phyloP scores from a whole-genome alignment of 2,888 invertebrate species.

The Beris morrisii region DNA sequence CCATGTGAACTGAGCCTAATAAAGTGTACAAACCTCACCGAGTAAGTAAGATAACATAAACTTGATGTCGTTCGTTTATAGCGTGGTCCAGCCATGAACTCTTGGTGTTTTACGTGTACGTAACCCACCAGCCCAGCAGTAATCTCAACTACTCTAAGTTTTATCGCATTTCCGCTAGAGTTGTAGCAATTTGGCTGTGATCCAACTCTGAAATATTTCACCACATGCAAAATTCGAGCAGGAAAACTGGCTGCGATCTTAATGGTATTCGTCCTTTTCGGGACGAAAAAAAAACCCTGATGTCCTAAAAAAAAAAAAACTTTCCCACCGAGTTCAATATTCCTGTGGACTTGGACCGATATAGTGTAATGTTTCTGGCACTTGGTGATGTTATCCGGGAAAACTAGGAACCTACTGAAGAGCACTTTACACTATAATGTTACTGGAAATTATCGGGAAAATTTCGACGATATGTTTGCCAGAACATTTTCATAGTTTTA shows the following conservation, averaged over 20 bases:
- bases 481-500: too few species aligned
- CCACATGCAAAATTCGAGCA: slow-evolving; percentile 3
- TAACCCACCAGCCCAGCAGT: background rate
- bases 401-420: background rate
- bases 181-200: slow-evolving; percentile 33
- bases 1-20: background rate
- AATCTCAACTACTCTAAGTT: slow-evolving; percentile 27
- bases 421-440: background rate
- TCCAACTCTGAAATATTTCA: slow-evolving; percentile 27
- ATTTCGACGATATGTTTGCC: slow-evolving; percentile 7
- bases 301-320: background rate
- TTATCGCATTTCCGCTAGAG: slow-evolving; percentile 35
- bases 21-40: background rate
- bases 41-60: background rate
- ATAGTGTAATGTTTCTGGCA: background rate
- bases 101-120: background rate
- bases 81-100: background rate
- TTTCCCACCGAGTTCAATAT: background rate
- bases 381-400: background rate
- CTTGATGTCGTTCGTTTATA: background rate
- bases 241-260: background rate
- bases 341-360: background rate
- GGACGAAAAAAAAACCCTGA: background rate
- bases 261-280: background rate
- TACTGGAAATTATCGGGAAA: slow-evolving; percentile 6